phyloP scores from a whole-genome alignment of 2,888 invertebrate species.

The Tenthredo notha region DNA sequence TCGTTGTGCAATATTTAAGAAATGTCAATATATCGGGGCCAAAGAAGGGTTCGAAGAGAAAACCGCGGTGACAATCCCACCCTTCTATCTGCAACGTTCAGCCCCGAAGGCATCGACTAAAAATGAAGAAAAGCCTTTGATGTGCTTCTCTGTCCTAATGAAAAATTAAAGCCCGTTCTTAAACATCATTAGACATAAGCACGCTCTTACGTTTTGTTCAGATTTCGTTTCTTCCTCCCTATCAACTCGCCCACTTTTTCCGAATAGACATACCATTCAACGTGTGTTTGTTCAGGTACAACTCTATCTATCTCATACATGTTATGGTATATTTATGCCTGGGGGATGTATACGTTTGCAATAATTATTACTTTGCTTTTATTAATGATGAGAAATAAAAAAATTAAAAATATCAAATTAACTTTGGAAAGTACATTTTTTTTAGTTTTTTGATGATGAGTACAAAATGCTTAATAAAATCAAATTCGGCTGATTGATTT shows the following conservation, averaged over 20 bases:
- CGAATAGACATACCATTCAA: not conserved
- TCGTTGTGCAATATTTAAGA: constrained; percentile 73
- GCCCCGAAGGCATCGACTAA: constrained; percentile 74
- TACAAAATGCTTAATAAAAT: not conserved
- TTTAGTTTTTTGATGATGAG: not conserved
- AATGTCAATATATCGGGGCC: constrained; percentile 73
- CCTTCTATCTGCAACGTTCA: constrained; percentile 63
- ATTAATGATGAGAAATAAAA: not conserved
- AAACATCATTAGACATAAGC: constrained; percentile 77
- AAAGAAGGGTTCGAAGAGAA: constrained; percentile 41
- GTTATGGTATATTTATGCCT: not conserved
- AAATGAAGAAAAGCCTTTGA: constrained; percentile 76
- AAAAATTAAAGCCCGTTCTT: constrained; percentile 78
- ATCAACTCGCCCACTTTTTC: not conserved
- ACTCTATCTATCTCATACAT: not conserved
- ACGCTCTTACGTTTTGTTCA: constrained; percentile 56
- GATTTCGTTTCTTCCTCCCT: constrained; percentile 50
- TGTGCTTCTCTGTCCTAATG: constrained; percentile 75
- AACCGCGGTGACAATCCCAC: constrained; percentile 63
- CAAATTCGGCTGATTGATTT: constrained; percentile 1
- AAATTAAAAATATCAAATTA: not conserved
- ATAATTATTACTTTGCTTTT: not conserved
- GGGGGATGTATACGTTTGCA: too few relatives aligned
- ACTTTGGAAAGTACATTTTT: not conserved
- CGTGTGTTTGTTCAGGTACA: not conserved